Conservation (phyloP, 2,888 invertebrate genomes). For the Neuroscelio doddi region DNA sequence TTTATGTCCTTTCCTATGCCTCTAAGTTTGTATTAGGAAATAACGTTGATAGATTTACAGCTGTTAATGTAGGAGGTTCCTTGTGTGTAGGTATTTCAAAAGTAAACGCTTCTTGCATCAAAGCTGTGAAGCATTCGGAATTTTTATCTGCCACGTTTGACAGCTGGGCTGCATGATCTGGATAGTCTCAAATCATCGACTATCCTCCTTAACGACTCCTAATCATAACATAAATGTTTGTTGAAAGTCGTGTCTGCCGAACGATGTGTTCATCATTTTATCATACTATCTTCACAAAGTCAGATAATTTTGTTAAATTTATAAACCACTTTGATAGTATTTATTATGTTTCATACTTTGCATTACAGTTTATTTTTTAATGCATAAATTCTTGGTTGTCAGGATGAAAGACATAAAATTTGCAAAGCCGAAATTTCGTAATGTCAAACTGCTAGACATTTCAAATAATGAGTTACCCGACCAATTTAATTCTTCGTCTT, state of each 20-base stretch:
- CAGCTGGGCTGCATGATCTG: conserved; percentile 29
- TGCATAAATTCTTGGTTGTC: no score
- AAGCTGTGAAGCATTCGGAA: conserved; percentile 3
- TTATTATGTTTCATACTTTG: no score
- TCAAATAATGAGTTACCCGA: conserved; percentile 15
- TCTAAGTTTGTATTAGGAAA: conserved; percentile 3
- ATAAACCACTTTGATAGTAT: no score
- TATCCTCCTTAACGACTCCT: conserved; percentile 26
- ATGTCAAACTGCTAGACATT: no score
- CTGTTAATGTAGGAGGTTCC: conserved; percentile 16
- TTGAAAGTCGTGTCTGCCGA: conserved; percentile 6
- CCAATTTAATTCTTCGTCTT: conserved; percentile 26
- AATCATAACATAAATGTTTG: conserved; percentile 26
- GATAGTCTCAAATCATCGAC: conserved; percentile 32
- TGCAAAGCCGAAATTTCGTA: no score
- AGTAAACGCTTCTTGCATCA: conserved; percentile 18
- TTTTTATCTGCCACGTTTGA: conserved; percentile 24
- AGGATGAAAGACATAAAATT: no score
- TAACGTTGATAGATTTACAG: conserved; percentile 16
- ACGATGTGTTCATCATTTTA: background rate
- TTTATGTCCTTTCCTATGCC: no score
- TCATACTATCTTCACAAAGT: no score
- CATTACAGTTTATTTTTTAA: no score
- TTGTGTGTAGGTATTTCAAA: conserved; percentile 15
- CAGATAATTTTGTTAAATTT: no score